Evolutionary conservation across 2,888 invertebrate species (phyloP), one percentile per base, ranked within the genome.

Genomic region (Parnassius apollo): DNA sequence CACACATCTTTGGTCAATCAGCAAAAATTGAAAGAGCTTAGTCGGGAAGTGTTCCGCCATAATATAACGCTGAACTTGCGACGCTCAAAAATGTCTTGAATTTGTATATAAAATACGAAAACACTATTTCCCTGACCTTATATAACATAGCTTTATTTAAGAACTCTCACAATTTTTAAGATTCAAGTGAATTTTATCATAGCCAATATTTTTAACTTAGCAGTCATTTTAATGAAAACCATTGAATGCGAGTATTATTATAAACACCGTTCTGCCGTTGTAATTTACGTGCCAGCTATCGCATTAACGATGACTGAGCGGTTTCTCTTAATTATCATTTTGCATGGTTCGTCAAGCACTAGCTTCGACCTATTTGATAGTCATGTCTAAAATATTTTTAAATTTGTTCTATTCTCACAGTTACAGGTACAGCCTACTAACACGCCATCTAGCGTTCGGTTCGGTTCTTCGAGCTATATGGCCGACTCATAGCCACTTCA

Each of bases 301-400:
- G 84, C 82, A 88, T 89, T 88, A 86, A 86, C 83, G 86, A 88
- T 90, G 91, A 90, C 88, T 85, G 89, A 86, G 88, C 88, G 86
- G 88, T 86, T 90, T 88, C 88, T 87, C 85, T 90, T 91, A 90
- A 91, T 91, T 91, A 91, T 91, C 87, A 90, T 91, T 91, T 88
- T 86, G 87, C 86, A 88, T 84, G 90, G 88, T 88, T 88, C 89
- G 91, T 86, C 89, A 86, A 82, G 70, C 84, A 80, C 83, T 80
- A 79, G 82, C 77, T 78, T 74, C 80, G 76, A 72, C 81, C 79
- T 76, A 75, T 78, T 76, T 69, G 73, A 66, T 67, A 65, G 62
- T 61, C 57, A 60, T 42, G 25, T 58, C 54, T 42, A 48, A 48
- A 22, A 60, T 60, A 42, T 22, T 63, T 18, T n/a, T 18, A 59